These are phyloP conservation scores for Xerus rutilus DNA, from an alignment of 2,797 vertebrate genomes.

Conservation along the genomic window DNA sequence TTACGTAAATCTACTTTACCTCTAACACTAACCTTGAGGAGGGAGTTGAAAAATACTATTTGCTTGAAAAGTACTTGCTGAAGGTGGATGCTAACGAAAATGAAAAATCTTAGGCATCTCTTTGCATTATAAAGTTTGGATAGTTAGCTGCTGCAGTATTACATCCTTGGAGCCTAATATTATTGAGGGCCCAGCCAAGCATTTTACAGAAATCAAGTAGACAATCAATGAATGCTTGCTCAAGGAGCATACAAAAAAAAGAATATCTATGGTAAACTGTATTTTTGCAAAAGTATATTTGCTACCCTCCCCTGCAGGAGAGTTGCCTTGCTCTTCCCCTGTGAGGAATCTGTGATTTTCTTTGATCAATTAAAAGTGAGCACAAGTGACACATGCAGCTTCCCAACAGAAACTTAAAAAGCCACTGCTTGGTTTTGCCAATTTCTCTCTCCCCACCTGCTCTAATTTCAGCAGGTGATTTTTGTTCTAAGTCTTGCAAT, in stretches of 20 bases:
- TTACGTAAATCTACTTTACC: background rate
- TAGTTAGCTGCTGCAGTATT: background rate
- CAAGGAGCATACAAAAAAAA: constrained; percentile 1
- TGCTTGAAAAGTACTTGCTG: background rate
- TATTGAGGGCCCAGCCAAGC: background rate
- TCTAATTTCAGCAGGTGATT: background rate
- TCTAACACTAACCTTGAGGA: background rate
- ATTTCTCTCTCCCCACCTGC: background rate
- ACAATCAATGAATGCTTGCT: background rate
- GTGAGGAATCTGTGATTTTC: background rate
- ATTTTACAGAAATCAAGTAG: constrained; percentile 42
- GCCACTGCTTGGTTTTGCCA: background rate
- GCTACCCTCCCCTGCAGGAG: background rate
- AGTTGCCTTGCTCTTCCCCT: background rate
- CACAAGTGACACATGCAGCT: background rate
- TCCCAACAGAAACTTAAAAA: background rate
- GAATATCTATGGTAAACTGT: background rate
- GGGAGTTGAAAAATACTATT: constrained; percentile 13
- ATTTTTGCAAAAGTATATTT: background rate
- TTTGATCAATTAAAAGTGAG: background rate
- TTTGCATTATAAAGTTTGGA: constrained; percentile 9
- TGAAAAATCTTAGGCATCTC: background rate
- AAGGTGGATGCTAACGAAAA: background rate
- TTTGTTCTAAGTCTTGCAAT: background rate
- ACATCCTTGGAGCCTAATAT: background rate